These are phyloP conservation scores for Hanleya hanleyi DNA, from an alignment of 2,888 invertebrate genomes.

Conservation along the genomic window DNA sequence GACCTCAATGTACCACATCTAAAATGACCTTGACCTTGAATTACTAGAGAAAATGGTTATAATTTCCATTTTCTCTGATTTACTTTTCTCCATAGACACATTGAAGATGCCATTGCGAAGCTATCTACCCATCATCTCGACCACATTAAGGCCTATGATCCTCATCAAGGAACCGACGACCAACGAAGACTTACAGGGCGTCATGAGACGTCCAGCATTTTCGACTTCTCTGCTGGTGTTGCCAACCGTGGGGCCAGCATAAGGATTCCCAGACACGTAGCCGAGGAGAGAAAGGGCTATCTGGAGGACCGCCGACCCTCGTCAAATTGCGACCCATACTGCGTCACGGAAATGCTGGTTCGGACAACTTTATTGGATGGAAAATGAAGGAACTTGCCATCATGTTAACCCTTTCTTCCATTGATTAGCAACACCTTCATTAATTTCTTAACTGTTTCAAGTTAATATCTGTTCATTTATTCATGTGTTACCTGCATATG, in stretches of 20 bases:
- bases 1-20: no score
- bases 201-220: constrained; percentile 96
- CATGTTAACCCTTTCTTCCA: no score
- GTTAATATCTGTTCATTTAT: no score
- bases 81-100: constrained; percentile 79
- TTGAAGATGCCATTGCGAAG: constrained; percentile 95
- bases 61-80: no score
- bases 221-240: constrained; percentile 92
- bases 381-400: no score
- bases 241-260: constrained; percentile 84
- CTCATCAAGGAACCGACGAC: constrained; percentile 95
- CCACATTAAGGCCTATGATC: constrained; percentile 97
- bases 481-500: no score
- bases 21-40: no score
- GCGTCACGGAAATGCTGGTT: constrained; percentile 59
- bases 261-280: constrained; percentile 76
- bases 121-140: constrained; percentile 91
- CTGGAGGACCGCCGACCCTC: constrained; percentile 88
- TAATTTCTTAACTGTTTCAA: no score
- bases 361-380: no score
- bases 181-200: constrained; percentile 91
- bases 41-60: no score
- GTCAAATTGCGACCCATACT: constrained; percentile 69
- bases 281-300: constrained; percentile 92
- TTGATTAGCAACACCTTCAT: no score